Base-by-base conservation (phyloP, 2,888 invertebrate species). In the Temnothorax unifasciatus region DNA sequence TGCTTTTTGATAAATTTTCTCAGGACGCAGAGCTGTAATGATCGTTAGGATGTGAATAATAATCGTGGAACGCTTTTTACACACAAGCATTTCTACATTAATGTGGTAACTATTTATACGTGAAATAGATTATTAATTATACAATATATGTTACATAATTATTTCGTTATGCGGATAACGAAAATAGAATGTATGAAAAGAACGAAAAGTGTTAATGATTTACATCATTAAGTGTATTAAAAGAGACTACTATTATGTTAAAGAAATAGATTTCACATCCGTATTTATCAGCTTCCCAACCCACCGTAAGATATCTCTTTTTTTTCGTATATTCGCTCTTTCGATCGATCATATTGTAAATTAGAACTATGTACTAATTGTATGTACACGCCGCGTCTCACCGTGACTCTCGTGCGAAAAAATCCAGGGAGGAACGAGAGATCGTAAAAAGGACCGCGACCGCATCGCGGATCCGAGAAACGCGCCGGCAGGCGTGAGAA, bases 401-500 rank as follows among this genome's bases (percentile, higher is more conserved):
- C 21, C 91, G 90, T 92, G 92, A 83, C 29, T 47, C 38, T n/a
- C 52, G 68, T 66, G 66, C 52, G 81, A 64, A 81, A 73, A 83
- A 73, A 81, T 63, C 57, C 68, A 59, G 57, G 71, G 13, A 25
- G 52, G 25, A 79, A 69, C 66, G 41, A 29, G 41, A 41, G 66
- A 74, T 44, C 54, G 66, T 61, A 68, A 86, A 71, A 64, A 69
- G 29, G 52, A 9, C 21, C 68, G 66, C 21, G 59, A 61, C 41
- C 63, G 50, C 71, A 54, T 71, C 77, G 47, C 54, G 47, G 63
- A 79, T 64, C 50, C 21, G 18, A 63, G 44, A 34, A n/a, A 25
- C 41, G 44, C 66, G 81, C 44, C 21, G 63, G 57, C 18, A 34
- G 61, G 79, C 79, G 71, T 81, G 87, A 69, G 81, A 87, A 76